phyloP scores from a whole-genome alignment of 2,888 invertebrate species.

The Caenorhabditis panamensis region DNA sequence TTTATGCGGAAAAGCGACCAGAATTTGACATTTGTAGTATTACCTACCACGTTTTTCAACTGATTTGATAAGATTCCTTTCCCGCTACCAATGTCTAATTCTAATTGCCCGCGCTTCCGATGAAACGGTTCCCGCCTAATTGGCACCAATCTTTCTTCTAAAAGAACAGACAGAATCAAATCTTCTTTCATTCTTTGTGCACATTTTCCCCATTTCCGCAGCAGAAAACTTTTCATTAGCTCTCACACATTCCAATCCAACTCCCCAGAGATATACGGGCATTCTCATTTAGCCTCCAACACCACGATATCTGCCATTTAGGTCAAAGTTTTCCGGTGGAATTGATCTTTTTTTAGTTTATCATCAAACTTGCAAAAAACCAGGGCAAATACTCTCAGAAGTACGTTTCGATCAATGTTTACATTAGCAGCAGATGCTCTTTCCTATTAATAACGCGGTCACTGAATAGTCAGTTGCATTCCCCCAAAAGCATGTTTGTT shows the following conservation, averaged over 20 bases:
- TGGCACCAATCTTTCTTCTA: not conserved
- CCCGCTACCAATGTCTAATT: not conserved
- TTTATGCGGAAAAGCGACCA: too few relatives aligned
- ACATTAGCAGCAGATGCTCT: conserved; percentile 22
- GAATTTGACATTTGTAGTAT: too few relatives aligned
- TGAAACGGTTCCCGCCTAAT: too few relatives aligned
- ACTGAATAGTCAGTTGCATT: too few relatives aligned
- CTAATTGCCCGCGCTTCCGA: not conserved
- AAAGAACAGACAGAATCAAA: not conserved
- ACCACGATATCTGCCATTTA: not conserved
- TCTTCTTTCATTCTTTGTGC: not conserved
- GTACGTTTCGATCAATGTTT: conserved; percentile 34
- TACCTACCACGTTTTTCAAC: too few relatives aligned
- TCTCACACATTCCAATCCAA: not conserved
- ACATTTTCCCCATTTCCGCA: not conserved
- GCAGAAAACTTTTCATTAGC: not conserved
- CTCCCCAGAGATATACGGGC: not conserved
- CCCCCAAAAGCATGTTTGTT: not conserved
- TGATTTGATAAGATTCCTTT: conserved; percentile 6
- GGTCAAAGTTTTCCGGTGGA: not conserved
- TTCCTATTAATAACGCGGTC: not conserved
- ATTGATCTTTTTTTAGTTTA: not conserved
- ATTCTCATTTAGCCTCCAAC: not conserved
- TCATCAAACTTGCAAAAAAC: not conserved
- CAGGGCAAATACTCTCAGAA: not conserved